phyloP scores from a whole-genome alignment of 1,140 invertebrate species.

The Dinoponera quadriceps region DNA sequence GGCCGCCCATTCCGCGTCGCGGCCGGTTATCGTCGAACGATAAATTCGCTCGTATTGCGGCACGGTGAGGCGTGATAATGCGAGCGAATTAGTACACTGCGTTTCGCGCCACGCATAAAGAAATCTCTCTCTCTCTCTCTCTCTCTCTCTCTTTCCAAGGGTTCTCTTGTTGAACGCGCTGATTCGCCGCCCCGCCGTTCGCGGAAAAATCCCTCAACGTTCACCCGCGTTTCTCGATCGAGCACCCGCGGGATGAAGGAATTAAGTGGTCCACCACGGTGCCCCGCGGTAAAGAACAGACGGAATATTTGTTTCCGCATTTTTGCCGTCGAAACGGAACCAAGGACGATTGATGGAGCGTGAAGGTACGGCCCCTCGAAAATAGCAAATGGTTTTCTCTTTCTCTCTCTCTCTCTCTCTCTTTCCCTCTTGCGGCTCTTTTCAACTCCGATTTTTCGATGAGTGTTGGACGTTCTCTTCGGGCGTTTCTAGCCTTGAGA shows the following conservation, averaged over 20 bases:
- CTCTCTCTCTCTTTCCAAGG: constrained; percentile 17
- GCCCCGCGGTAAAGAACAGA: constrained; percentile 13
- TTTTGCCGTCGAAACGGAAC: constrained; percentile 47
- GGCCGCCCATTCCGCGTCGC: constrained; percentile 20
- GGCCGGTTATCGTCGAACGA: constrained; percentile 41
- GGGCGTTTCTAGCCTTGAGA: not conserved
- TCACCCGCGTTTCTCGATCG: too few species aligned
- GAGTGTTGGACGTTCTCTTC: not conserved
- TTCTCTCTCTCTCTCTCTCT: too few species aligned
- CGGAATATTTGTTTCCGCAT: constrained; percentile 43
- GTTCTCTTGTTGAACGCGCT: not conserved
- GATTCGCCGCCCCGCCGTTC: not conserved
- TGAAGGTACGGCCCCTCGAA: constrained; percentile 33
- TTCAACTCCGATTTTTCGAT: constrained; percentile 1
- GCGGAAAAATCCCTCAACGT: not conserved
- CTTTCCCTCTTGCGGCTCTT: not conserved
- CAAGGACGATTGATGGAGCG: constrained; percentile 56
- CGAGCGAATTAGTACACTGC: constrained; percentile 29
- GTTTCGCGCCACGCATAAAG: not conserved
- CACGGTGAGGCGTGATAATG: not conserved
- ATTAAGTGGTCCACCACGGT: not conserved
- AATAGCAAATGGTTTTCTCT: not conserved
- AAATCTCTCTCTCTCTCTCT: constrained; percentile 21
- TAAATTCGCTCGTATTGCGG: constrained; percentile 47
- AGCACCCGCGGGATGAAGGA: not conserved